A percentile compares a stretch with the other conserved stretches of the same genome.
Conservation (phyloP, 2,888 invertebrate genomes). For the Cistogaster globosa region DNA sequence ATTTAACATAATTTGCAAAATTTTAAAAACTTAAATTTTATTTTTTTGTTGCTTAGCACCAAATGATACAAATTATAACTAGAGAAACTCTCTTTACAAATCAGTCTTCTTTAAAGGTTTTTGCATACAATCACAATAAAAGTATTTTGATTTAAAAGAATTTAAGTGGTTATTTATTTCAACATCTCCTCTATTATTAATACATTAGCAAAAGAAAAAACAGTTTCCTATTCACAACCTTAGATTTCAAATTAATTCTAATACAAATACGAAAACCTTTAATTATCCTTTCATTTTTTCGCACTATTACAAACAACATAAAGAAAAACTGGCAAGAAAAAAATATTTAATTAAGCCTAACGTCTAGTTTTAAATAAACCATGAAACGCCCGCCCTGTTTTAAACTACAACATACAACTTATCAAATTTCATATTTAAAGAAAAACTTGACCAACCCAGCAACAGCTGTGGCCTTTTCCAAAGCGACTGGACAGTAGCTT, state of each 20-base stretch:
- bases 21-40: neutral
- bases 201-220: constrained; percentile 19
- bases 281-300: constrained; percentile 71
- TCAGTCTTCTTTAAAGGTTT: too few relatives aligned
- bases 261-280: constrained; percentile 61
- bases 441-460: constrained; percentile 22
- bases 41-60: too few relatives aligned
- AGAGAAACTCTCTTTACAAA: too few relatives aligned
- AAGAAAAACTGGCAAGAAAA: constrained; percentile 27
- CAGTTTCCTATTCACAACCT: constrained; percentile 29
- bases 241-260: constrained; percentile 30
- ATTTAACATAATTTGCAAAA: neutral
- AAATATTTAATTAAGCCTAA: constrained; percentile 69
- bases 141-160: too few relatives aligned
- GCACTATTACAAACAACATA: constrained; percentile 64
- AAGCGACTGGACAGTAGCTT: constrained; percentile 35
- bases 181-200: constrained; percentile 21
- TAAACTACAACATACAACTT: constrained; percentile 39
- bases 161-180: neutral
- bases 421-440: constrained; percentile 62
- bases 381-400: constrained; percentile 65
- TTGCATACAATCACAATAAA: too few relatives aligned
- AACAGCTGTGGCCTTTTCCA: constrained; percentile 54
- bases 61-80: too few relatives aligned
- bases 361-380: constrained; percentile 59